These are phyloP conservation scores for Aradus depressus DNA, from an alignment of 2,888 invertebrate genomes.

Conservation along the genomic window DNA sequence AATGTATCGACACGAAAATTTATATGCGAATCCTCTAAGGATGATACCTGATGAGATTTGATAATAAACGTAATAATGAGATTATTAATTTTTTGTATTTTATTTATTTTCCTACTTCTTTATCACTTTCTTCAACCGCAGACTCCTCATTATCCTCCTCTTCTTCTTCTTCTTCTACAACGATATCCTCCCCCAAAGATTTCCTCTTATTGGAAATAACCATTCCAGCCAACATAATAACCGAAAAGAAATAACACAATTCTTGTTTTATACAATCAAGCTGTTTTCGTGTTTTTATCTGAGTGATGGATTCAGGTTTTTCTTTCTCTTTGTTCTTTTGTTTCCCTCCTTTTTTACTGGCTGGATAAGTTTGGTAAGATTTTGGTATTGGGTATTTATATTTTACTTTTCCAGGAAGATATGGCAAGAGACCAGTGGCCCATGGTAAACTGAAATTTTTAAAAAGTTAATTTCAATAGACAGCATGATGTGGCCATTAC, in stretches of 20 bases:
- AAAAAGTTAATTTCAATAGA: not conserved
- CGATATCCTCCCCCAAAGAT: not conserved
- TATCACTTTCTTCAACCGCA: no score
- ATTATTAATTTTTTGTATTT: no score
- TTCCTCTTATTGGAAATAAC: slow-evolving; percentile 1
- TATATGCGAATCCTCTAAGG: no score
- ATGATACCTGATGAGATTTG: no score
- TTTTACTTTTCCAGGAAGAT: slow-evolving; percentile 2
- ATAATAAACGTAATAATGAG: no score
- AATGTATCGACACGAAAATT: no score
- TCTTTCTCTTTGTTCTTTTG: not conserved
- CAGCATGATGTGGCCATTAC: not conserved
- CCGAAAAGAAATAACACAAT: not conserved
- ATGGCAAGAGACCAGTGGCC: slow-evolving; percentile 1
- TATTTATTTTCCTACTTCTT: no score
- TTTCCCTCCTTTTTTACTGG: not conserved
- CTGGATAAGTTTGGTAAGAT: not conserved
- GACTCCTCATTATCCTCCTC: not conserved
- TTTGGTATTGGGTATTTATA: not conserved
- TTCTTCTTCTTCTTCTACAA: not conserved
- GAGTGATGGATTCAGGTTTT: not conserved
- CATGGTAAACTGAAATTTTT: slow-evolving; percentile 1
- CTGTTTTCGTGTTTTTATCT: not conserved
- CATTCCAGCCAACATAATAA: slow-evolving; percentile 2
- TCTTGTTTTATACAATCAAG: not conserved